phyloP scores from a whole-genome alignment of 2,113 vertebrate genomes.

The Falco punctatus region DNA sequence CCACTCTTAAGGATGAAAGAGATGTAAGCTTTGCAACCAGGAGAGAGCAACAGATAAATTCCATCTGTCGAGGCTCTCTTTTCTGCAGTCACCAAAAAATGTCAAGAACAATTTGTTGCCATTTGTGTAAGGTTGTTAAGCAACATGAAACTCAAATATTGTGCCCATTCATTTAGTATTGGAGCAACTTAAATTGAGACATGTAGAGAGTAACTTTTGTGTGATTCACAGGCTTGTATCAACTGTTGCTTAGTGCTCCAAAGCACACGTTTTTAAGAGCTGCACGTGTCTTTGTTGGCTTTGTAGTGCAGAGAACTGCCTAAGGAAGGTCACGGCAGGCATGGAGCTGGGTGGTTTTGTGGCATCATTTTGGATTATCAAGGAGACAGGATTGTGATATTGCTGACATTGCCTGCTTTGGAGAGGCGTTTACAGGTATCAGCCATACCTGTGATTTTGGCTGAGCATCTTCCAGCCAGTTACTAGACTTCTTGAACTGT shows the following conservation, averaged over 20 bases:
- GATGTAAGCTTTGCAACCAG: conserved; percentile 2
- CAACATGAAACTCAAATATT: conserved; percentile 64
- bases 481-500: fast-evolving
- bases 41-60: conserved; percentile 53
- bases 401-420: neutral
- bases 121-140: conserved; percentile 47
- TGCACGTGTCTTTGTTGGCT: neutral
- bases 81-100: conserved; percentile 35
- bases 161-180: conserved; percentile 15
- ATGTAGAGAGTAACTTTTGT: neutral
- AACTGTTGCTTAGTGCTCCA: neutral
- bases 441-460: neutral
- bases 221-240: neutral
- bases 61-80: conserved; percentile 52
- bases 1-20: neutral
- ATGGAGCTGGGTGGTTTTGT: neutral
- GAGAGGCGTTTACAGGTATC: neutral
- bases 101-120: conserved; percentile 63
- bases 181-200: conserved; percentile 10
- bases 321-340: neutral
- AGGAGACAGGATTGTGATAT: neutral
- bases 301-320: neutral
- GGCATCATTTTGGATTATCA: neutral
- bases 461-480: neutral
- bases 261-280: neutral